Evolutionary conservation across 2,113 vertebrate species (phyloP).

Genomic region (Arvicanthis niloticus): DNA sequence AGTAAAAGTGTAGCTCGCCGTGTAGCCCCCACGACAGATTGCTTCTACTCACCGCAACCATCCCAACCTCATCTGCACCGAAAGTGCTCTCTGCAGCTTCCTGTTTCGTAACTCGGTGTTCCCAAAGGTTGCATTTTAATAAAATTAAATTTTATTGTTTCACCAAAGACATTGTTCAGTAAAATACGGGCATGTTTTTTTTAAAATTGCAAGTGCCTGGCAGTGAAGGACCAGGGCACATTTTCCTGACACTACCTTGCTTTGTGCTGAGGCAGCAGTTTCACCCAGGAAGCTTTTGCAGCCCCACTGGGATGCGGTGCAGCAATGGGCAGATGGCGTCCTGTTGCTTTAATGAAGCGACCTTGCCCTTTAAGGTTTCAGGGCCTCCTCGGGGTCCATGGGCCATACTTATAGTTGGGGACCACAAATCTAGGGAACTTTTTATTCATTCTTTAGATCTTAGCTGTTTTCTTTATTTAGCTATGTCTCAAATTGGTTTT

Average conservation of each 20-base stretch:
- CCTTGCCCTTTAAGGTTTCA: background rate
- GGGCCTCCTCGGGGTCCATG: background rate
- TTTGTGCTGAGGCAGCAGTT: slow-evolving; percentile 51
- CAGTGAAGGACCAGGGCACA: background rate
- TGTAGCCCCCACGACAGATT: background rate
- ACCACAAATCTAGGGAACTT: background rate
- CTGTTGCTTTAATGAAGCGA: slow-evolving; percentile 20
- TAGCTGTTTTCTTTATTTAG: background rate
- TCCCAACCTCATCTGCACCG: background rate
- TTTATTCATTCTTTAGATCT: background rate
- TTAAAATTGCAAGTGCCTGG: background rate
- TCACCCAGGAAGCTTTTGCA: slow-evolving; percentile 2
- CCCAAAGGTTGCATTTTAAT: slow-evolving; percentile 16
- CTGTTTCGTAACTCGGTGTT: background rate
- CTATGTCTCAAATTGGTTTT: background rate
- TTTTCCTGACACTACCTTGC: background rate
- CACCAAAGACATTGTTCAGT: slow-evolving; percentile 47
- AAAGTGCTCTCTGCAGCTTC: background rate
- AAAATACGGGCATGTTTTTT: slow-evolving; percentile 25
- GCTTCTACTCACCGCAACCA: background rate
- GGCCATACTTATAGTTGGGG: background rate
- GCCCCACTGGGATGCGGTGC: background rate
- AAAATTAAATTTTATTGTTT: slow-evolving; percentile 39
- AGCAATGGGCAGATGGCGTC: background rate
- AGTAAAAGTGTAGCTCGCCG: background rate